Evolutionary conservation across 2,888 invertebrate genomes (phyloP).

Genomic region (Conistra vaccinii): DNA sequence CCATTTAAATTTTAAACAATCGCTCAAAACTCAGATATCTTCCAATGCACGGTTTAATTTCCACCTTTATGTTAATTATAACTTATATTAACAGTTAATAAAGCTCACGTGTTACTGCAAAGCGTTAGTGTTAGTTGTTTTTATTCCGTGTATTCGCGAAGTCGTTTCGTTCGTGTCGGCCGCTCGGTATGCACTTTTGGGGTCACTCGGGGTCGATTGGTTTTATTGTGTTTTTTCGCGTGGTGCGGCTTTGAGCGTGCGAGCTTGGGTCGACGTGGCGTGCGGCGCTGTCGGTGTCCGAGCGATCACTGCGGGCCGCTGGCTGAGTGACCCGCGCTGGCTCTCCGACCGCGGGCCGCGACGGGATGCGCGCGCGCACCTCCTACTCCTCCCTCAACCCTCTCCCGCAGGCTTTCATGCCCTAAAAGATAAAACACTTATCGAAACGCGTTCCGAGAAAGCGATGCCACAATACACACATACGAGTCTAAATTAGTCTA

Average conservation of each 20-base stretch:
- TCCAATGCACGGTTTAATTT: conserved; percentile 79
- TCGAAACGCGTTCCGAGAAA: conserved; percentile 81
- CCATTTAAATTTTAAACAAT: conserved; percentile 71
- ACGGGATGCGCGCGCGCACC: conserved; percentile 67
- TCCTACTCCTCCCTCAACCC: conserved; percentile 73
- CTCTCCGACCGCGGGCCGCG: conserved; percentile 39
- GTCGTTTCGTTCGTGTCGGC: conserved; percentile 86
- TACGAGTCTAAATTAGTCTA: conserved; percentile 77
- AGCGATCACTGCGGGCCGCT: conserved; percentile 81
- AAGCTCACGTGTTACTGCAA: conserved; percentile 84
- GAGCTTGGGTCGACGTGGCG: conserved; percentile 66
- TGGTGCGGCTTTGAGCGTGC: conserved; percentile 58
- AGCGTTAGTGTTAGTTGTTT: conserved; percentile 79
- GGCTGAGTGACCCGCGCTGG: conserved; percentile 52
- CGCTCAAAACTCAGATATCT: conserved; percentile 68
- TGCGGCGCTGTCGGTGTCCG: conserved; percentile 82
- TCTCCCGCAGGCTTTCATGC: conserved; percentile 78
- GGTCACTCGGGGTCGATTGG: conserved; percentile 86
- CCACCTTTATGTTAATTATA: conserved; percentile 82
- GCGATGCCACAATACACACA: conserved; percentile 67
- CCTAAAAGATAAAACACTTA: conserved; percentile 72
- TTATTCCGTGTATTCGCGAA: conserved; percentile 76
- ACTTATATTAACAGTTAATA: conserved; percentile 75
- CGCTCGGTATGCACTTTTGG: conserved; percentile 84
- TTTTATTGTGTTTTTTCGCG: conserved; percentile 75